Evolutionary conservation across 2,888 invertebrate species (phyloP).

Genomic region (Oligia fasciuncula): DNA sequence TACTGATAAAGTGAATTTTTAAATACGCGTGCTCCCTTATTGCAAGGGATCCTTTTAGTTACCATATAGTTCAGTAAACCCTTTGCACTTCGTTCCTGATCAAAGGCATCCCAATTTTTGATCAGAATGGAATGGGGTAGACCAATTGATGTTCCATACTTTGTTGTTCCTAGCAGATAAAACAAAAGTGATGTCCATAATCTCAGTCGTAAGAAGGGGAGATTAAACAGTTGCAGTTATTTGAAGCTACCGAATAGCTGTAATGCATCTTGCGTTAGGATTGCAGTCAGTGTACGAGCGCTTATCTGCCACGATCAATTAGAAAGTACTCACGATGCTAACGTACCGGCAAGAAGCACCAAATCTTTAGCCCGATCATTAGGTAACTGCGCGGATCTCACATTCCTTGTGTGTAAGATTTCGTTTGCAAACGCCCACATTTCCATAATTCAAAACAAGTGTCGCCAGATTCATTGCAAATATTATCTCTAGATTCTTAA

Average conservation of each 20-base stretch:
- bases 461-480: constrained; percentile 4
- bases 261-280: constrained; percentile 5
- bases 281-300: constrained; percentile 14
- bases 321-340: constrained; percentile 47
- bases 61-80: neutral
- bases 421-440: constrained; percentile 2
- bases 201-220: neutral
- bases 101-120: neutral
- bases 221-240: neutral
- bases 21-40: neutral
- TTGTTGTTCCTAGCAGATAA: neutral
- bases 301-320: constrained; percentile 55
- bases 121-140: neutral
- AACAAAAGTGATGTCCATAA: neutral
- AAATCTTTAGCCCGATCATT: constrained; percentile 43
- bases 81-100: neutral
- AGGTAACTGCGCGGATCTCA: constrained; percentile 40
- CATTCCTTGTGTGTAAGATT: constrained; percentile 24
- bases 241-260: neutral
- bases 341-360: constrained; percentile 17
- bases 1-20: neutral
- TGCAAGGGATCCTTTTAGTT: neutral
- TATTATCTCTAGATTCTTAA: neutral
- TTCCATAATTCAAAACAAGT: neutral
- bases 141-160: neutral